Conservation (phyloP, 2,113 vertebrate genomes). For the Urocolius indicus region DNA sequence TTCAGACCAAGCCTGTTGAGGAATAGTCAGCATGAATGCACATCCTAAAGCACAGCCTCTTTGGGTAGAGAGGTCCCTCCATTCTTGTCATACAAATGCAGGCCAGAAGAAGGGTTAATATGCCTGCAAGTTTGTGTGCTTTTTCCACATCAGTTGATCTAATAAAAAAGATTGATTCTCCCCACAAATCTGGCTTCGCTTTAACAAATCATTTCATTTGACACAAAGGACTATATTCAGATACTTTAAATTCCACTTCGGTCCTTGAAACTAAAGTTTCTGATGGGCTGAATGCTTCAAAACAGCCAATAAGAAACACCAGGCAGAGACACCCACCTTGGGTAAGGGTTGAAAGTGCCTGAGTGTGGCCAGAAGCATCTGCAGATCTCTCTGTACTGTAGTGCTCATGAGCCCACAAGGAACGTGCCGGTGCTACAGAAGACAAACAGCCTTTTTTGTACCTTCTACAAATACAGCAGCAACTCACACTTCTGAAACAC, state of each 20-base stretch:
- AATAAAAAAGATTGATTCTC: conserved; percentile 69
- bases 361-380: not conserved
- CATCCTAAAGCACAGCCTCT: not conserved
- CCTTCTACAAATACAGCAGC: not conserved
- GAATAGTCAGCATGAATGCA: fast-evolving
- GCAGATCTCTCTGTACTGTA: not conserved
- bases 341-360: not conserved
- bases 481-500: not conserved
- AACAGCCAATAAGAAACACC: conserved; percentile 27
- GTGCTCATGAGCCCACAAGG: not conserved
- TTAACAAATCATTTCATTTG: conserved; percentile 66
- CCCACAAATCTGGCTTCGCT: conserved; percentile 55
- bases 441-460: not conserved
- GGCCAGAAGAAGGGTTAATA: conserved; percentile 39
- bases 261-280: conserved; percentile 29
- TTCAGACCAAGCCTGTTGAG: not conserved
- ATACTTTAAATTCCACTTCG: conserved; percentile 60
- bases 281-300: not conserved
- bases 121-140: conserved; percentile 21
- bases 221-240: conserved; percentile 60
- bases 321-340: conserved; percentile 56
- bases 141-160: conserved; percentile 61
- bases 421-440: not conserved
- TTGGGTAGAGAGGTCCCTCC: not conserved
- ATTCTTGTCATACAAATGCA: not conserved